Conservation (phyloP, 1,140 invertebrate species). For the Sinonovacula constricta region DNA sequence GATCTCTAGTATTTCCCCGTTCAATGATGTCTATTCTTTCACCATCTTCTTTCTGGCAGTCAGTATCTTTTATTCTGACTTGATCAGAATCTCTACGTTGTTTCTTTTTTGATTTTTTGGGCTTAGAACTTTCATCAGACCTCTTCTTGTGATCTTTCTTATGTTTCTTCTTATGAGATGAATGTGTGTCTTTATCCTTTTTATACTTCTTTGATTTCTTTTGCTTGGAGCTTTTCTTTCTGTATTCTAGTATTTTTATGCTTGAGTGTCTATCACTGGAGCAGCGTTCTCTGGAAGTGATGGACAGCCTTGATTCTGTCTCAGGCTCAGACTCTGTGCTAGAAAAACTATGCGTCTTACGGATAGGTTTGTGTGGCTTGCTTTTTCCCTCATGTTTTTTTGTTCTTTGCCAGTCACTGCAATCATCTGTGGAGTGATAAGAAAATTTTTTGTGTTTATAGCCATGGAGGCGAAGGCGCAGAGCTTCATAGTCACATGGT, state of each 20-base stretch:
- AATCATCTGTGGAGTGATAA: not conserved
- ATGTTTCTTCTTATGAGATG: not conserved
- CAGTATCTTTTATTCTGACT: not conserved
- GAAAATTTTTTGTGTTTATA: constrained; percentile 42
- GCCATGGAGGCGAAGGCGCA: not conserved
- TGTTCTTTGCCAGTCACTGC: not conserved
- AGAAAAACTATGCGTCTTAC: not conserved
- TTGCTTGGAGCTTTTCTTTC: constrained; percentile 39
- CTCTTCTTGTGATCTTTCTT: not conserved
- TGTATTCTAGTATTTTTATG: constrained; percentile 48
- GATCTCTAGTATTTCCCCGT: not conserved
- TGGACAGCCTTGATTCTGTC: constrained; percentile 26
- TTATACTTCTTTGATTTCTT: constrained; percentile 45
- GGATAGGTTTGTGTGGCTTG: not conserved
- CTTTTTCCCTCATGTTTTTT: not conserved
- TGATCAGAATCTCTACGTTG: not conserved
- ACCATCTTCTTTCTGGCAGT: not conserved
- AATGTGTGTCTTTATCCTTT: constrained; percentile 14
- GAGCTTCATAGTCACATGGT: not conserved
- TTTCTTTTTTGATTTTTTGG: not conserved
- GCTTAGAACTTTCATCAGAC: not conserved
- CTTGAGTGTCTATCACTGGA: constrained; percentile 26
- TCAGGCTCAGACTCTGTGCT: constrained; percentile 4
- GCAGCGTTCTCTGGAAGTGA: constrained; percentile 23
- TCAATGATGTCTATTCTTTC: not conserved